A percentile compares a stretch with the other conserved stretches of the same genome.
Evolutionary conservation across 2,797 vertebrate species (phyloP).

Genomic region (Sebastes iracundus): DNA sequence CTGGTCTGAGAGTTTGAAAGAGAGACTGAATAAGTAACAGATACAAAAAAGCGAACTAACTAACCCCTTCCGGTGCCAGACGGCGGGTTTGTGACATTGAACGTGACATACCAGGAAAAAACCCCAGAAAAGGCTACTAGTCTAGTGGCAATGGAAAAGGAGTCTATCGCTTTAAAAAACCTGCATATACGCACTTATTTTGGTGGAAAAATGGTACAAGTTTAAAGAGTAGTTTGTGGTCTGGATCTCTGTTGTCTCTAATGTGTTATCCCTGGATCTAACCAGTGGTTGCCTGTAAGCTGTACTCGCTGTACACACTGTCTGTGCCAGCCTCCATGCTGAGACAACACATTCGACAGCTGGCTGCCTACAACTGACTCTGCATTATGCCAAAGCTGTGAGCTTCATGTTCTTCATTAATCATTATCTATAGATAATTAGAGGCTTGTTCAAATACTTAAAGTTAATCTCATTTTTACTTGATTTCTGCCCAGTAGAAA

Average conservation of each 20-base stretch:
- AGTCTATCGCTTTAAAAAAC: no score
- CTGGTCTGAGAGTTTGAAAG: no score
- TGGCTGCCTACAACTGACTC: constrained; percentile 19
- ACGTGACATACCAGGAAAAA: no score
- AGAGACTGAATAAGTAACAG: no score
- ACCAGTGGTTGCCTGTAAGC: not conserved
- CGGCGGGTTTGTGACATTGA: no score
- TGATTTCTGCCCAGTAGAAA: not conserved
- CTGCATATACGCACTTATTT: no score
- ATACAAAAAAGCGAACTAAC: no score
- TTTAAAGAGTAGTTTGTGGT: not conserved
- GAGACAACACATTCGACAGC: constrained; percentile 29
- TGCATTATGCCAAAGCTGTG: not conserved
- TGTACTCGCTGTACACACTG: not conserved
- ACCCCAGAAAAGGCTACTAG: fast-evolving
- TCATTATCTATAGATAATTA: constrained; percentile 18
- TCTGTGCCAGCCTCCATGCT: constrained; percentile 20
- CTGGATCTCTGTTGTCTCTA: not conserved
- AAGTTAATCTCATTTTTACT: not conserved
- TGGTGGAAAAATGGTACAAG: not conserved
- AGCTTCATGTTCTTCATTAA: constrained; percentile 11
- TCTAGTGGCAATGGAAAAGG: no score
- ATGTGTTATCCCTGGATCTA: not conserved
- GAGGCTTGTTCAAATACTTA: not conserved
- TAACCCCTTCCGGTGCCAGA: no score